These are phyloP conservation scores for Hyperoodon ampullatus DNA, from an alignment of 2,113 vertebrate genomes.

Conservation along the genomic window DNA sequence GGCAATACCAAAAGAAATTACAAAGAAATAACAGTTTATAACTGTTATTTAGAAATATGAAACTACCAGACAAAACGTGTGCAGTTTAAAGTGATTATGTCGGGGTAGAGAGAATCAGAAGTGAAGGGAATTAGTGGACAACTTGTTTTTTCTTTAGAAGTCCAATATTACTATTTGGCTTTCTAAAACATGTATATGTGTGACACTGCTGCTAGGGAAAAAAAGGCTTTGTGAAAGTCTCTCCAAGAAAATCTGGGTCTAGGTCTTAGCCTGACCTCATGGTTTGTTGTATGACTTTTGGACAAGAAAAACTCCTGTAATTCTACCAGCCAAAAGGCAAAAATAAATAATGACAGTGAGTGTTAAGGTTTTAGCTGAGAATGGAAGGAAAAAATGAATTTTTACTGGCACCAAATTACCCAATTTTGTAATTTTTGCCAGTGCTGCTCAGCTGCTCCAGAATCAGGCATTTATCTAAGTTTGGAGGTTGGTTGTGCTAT, in stretches of 20 bases:
- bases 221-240: neutral
- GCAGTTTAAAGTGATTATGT: neutral
- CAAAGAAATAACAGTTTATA: neutral
- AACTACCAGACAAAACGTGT: neutral
- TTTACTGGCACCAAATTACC: neutral
- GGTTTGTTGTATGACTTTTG: neutral
- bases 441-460: neutral
- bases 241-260: neutral
- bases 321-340: neutral
- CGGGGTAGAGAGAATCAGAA: neutral
- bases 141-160: neutral
- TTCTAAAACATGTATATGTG: neutral
- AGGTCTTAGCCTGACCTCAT: neutral
- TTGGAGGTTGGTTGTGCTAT: neutral
- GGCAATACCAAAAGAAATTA: neutral
- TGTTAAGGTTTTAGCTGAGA: conserved; percentile 5
- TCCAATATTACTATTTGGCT: neutral
- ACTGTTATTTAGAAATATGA: neutral
- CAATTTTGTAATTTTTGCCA: neutral
- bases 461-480: neutral
- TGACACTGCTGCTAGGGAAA: neutral
- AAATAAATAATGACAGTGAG: neutral
- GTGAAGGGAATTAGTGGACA: neutral
- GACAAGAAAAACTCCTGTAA: neutral
- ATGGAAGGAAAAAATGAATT: neutral